A percentile compares a stretch with the other conserved stretches of the same genome.
These are phyloP conservation scores for Corella eumyota DNA, from an alignment of 23 tunicate species.

Conservation along the genomic window DNA sequence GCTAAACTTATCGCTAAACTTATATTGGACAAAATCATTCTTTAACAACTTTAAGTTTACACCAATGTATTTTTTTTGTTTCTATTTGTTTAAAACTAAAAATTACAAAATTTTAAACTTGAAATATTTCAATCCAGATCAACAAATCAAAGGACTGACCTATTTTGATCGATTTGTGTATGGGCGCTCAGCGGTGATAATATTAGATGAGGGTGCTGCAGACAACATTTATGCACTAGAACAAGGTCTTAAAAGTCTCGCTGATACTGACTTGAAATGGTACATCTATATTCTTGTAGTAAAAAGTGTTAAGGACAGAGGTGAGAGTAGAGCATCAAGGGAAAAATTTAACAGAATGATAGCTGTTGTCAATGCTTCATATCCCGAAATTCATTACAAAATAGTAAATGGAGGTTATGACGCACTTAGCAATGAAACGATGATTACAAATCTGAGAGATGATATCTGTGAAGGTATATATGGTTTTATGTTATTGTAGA, in stretches of 20 bases:
- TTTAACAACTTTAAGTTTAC: too few species aligned
- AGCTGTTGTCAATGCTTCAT: too few species aligned
- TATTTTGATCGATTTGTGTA: neutral
- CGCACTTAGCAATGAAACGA: neutral
- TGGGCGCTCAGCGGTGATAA: neutral
- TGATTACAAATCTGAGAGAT: neutral
- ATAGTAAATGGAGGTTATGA: slow-evolving; percentile 3
- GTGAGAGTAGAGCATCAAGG: too few species aligned
- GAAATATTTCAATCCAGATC: neutral
- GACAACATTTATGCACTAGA: neutral
- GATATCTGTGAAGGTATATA: neutral
- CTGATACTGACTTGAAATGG: neutral
- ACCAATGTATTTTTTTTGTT: too few species aligned
- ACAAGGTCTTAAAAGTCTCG: slow-evolving; percentile 5
- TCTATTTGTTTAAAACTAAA: too few species aligned
- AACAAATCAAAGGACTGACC: slow-evolving; percentile 1
- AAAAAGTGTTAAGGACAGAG: neutral
- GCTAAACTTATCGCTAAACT: too few species aligned
- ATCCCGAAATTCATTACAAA: too few species aligned
- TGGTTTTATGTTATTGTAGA: too few species aligned
- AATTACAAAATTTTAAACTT: neutral
- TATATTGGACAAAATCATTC: too few species aligned
- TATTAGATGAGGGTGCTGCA: slow-evolving; percentile 12
- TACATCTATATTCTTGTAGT: neutral
- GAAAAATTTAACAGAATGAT: too few species aligned